Base-by-base conservation (phyloP, 2,888 invertebrate genomes). In the Drosophila dives region DNA sequence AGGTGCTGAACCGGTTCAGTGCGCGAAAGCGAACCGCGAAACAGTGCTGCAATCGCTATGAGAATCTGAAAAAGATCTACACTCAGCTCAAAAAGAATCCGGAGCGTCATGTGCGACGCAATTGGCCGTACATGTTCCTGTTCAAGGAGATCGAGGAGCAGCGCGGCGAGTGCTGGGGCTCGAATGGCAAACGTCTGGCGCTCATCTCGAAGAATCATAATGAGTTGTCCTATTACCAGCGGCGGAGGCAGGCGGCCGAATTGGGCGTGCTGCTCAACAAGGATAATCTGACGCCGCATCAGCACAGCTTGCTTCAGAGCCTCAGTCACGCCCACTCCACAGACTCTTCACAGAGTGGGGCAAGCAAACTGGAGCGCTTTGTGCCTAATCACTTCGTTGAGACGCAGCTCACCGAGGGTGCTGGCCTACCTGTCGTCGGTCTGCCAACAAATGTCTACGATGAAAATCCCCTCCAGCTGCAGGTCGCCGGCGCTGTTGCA, bases 91-190 rank as follows among this genome's bases (percentile, higher is more conserved):
- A 93, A 64, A 92, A 93, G 78, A 93, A 93, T 75, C 93, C 93
- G 11, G 93, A 93, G 42, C 90, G 93, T 3, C 93, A 93, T 83
- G 93, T 93, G 15, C 89, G 93, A 0, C 91, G 93, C 42, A 93
- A 93, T 56, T 93, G 93, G 93, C 92, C 92, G 8, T 92, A 92
- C 29, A 92, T 92, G 92, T 92, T 92, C 64, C 88, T 92, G 2
- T 92, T 92, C 61, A 92, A 93, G 68, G 93, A 93, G 77, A 93
- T 93, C 73, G 93, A 93, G 77, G 93, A 93, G 65, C 93, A 93
- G 66, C 88, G 93, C 5, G 93, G 93, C 63, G 93, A 93, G 74
- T 92, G 92, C 67, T 93, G 93, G 93, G 93, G 93, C 50, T 91
- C 92, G 11, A 93, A 91, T 76, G 91, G 92, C 20, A 92, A 92